These are phyloP conservation scores for Bothrops jararaca DNA, from an alignment of 2,113 vertebrate species.

Conservation along the genomic window DNA sequence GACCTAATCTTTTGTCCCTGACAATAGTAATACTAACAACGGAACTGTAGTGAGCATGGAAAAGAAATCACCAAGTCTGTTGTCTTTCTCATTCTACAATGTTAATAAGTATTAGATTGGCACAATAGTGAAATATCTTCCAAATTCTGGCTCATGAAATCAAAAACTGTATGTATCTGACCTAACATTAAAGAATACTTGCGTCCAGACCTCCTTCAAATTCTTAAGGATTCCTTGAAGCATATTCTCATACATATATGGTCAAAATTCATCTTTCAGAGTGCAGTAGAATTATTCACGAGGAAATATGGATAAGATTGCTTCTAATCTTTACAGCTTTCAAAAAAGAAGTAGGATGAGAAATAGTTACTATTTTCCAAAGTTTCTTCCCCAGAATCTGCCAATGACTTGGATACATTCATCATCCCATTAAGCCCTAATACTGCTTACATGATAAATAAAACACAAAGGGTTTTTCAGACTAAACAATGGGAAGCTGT, in stretches of 20 bases:
- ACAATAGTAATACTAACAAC: background rate
- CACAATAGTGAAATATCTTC: background rate
- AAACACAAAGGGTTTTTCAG: background rate
- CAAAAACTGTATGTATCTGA: background rate
- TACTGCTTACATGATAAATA: background rate
- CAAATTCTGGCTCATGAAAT: background rate
- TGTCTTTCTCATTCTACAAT: background rate
- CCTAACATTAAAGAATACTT: background rate
- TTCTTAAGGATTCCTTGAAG: background rate
- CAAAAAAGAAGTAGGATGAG: background rate
- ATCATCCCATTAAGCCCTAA: background rate
- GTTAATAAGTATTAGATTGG: background rate
- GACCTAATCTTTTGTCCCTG: background rate
- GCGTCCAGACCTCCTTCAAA: background rate
- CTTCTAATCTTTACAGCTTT: background rate
- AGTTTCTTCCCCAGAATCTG: background rate
- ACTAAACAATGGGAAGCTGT: background rate
- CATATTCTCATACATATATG: background rate
- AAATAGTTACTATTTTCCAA: background rate
- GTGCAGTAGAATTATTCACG: background rate
- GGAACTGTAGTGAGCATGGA: background rate
- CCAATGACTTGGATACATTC: background rate
- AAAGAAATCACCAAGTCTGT: background rate
- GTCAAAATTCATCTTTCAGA: background rate
- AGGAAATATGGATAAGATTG: background rate